These are phyloP conservation scores for Pseudochaenichthys georgianus DNA, from an alignment of 2,797 vertebrate genomes.

Conservation along the genomic window DNA sequence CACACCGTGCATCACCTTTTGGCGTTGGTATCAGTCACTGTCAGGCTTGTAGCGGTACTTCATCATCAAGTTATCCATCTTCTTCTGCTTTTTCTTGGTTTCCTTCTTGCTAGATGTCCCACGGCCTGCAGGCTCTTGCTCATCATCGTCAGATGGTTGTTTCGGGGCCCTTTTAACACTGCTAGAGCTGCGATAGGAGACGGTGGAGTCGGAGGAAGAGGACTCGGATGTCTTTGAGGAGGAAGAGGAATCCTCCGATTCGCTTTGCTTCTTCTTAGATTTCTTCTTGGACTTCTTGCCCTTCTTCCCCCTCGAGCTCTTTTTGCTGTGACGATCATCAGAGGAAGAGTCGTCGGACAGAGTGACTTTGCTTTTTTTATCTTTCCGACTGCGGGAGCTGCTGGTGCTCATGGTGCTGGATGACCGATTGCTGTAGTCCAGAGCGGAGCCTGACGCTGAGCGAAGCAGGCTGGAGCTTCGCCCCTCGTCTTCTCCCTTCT, in stretches of 20 bases:
- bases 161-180: conserved; percentile 90
- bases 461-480: conserved; percentile 83
- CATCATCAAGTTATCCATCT: conserved; percentile 95
- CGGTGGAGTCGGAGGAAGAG: conserved; percentile 85
- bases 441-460: conserved; percentile 85
- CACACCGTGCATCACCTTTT: conserved; percentile 89
- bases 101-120: conserved; percentile 84
- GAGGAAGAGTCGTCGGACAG: conserved; percentile 82
- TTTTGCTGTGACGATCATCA: conserved; percentile 79
- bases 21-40: conserved; percentile 89
- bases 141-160: conserved; percentile 65
- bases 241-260: conserved; percentile 84
- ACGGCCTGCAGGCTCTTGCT: conserved; percentile 39
- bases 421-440: conserved; percentile 85
- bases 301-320: conserved; percentile 75
- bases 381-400: conserved; percentile 75
- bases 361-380: conserved; percentile 76
- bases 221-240: conserved; percentile 76
- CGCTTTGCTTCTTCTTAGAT: conserved; percentile 85
- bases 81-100: conserved; percentile 91
- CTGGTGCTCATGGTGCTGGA: conserved; percentile 74
- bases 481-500: conserved; percentile 80
- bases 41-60: conserved; percentile 97
- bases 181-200: conserved; percentile 92
- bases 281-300: conserved; percentile 88